Conservation (phyloP, 1,140 invertebrate genomes). For the Drosophila murphyi region DNA sequence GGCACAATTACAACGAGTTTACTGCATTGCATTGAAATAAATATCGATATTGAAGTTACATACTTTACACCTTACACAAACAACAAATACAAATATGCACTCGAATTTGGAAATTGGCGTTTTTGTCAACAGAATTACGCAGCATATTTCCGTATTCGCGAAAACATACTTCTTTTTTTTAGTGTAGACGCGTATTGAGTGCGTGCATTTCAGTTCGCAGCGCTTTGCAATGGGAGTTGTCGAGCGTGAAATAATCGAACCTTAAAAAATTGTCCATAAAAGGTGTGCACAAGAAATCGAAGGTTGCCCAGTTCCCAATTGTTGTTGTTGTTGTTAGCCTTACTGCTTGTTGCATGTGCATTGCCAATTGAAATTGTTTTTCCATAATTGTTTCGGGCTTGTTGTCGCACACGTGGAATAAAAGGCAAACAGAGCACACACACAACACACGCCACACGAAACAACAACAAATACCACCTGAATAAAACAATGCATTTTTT, state of each 20-base stretch:
- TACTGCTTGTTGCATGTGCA: conserved; percentile 30
- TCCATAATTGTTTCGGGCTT: conserved; percentile 19
- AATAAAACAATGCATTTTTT: conserved; percentile 21
- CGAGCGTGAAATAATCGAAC: neutral
- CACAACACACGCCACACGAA: neutral
- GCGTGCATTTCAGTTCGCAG: neutral
- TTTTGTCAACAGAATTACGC: neutral
- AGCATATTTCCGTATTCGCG: too few species aligned
- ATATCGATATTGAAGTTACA: too few species aligned
- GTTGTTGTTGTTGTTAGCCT: conserved; percentile 1
- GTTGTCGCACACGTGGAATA: conserved; percentile 18
- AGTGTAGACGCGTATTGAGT: neutral
- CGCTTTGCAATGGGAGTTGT: neutral
- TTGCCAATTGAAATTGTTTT: conserved; percentile 37
- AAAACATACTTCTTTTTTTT: neutral
- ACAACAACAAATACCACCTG: conserved; percentile 5
- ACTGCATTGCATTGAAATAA: neutral
- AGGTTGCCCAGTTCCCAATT: conserved; percentile 20
- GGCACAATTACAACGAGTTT: conserved; percentile 26
- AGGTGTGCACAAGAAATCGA: conserved; percentile 8
- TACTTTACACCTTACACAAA: too few species aligned
- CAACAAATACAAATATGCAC: neutral
- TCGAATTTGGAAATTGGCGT: conserved; percentile 15
- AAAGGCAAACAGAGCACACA: neutral
- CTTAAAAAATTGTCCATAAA: conserved; percentile 25